Conservation (phyloP, 2,888 invertebrate genomes). For the Electrophaes corylata region DNA sequence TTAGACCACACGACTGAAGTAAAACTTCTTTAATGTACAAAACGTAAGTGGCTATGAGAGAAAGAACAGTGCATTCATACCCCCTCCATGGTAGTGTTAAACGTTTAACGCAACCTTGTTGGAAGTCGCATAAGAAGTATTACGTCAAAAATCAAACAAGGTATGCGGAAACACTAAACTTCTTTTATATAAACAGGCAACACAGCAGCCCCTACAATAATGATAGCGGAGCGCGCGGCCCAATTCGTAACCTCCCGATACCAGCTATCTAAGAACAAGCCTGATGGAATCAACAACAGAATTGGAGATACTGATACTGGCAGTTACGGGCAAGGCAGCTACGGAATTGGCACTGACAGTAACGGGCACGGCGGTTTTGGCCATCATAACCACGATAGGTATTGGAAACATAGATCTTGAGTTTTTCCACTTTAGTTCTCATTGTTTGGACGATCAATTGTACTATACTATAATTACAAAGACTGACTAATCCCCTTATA, state of each 20-base stretch:
- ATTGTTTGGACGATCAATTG: not conserved
- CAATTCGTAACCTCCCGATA: conserved; percentile 79
- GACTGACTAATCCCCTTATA: no score
- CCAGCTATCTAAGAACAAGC: conserved; percentile 60
- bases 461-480: no score
- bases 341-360: conserved; percentile 34
- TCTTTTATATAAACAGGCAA: conserved; percentile 65
- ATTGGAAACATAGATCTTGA: not conserved
- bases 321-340: conserved; percentile 37
- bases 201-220: conserved; percentile 84
- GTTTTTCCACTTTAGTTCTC: not conserved
- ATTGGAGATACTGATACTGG: conserved; percentile 48
- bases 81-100: no score
- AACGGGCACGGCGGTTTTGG: not conserved
- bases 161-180: no score
- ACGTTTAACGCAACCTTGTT: no score
- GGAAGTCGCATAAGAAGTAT: no score
- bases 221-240: conserved; percentile 84
- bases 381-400: conserved; percentile 15
- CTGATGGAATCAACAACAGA: conserved; percentile 46
- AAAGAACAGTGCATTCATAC: no score
- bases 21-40: no score
- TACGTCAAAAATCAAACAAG: no score
- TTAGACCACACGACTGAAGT: no score
- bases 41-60: no score